Percentiles rank a stretch among this genome's conserved stretches.
phyloP scores from a whole-genome alignment of 2,797 vertebrate genomes.

The Siniperca undulata region DNA sequence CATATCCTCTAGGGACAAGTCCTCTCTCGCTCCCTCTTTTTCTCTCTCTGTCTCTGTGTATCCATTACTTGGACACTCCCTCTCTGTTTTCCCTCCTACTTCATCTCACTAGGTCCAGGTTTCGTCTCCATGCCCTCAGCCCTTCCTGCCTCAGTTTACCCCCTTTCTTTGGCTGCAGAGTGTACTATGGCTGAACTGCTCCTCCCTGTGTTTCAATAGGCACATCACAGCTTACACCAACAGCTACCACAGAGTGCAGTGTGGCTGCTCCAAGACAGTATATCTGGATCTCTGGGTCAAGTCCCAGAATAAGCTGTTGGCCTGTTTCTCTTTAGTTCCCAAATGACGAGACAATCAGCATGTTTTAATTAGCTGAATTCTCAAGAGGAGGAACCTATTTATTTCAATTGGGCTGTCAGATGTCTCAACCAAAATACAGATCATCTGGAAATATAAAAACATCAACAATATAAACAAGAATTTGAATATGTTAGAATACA shows the following conservation, averaged over 20 bases:
- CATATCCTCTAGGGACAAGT: conserved; percentile 77
- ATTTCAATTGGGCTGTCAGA: background rate
- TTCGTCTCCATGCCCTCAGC: conserved; percentile 43
- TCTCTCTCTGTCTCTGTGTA: conserved; percentile 56
- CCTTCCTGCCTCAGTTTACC: conserved; percentile 10
- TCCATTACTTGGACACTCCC: conserved; percentile 75
- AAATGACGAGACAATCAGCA: background rate
- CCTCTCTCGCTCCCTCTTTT: conserved; percentile 40
- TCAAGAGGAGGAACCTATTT: conserved; percentile 31
- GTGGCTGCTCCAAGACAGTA: background rate
- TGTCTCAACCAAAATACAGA: conserved; percentile 12
- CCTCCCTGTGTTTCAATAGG: conserved; percentile 65
- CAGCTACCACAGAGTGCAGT: background rate
- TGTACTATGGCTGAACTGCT: conserved; percentile 61
- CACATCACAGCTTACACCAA: conserved; percentile 51
- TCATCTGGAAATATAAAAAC: conserved; percentile 2
- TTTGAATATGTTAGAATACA: background rate
- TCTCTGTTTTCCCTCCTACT: conserved; percentile 52
- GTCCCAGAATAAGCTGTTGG: conserved; percentile 37
- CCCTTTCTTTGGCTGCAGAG: background rate
- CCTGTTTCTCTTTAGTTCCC: conserved; percentile 36
- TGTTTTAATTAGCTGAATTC: conserved; percentile 38
- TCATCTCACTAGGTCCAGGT: conserved; percentile 67
- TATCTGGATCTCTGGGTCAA: conserved; percentile 28
- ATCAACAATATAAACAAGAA: background rate